Evolutionary conservation across 2,113 vertebrate species (phyloP).

Genomic region (Ellobius talpinus): DNA sequence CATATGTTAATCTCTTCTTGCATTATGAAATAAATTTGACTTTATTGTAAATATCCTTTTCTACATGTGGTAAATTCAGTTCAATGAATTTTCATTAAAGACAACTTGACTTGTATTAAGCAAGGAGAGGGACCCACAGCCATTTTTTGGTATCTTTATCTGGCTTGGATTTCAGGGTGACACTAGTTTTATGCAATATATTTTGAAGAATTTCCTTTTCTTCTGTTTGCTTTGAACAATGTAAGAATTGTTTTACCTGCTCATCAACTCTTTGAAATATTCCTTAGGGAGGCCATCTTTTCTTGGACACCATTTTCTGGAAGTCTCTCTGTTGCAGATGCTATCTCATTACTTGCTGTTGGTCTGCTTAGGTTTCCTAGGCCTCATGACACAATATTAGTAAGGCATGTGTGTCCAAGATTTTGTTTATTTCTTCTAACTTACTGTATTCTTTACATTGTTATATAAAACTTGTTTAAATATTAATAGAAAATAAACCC

Average conservation of each 20-base stretch:
- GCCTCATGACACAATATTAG: not conserved
- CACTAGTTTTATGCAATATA: not conserved
- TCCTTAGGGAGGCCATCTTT: not conserved
- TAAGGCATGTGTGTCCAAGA: not conserved
- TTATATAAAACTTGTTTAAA: not conserved
- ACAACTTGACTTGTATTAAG: not conserved
- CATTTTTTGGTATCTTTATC: not conserved
- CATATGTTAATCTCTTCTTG: not conserved
- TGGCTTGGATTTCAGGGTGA: not conserved
- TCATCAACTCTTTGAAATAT: not conserved
- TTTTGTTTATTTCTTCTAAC: not conserved
- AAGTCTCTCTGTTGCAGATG: not conserved
- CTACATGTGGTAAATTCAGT: not conserved
- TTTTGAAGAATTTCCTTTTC: not conserved
- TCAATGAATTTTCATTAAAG: not conserved
- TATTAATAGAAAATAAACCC: not conserved
- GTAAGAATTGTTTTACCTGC: not conserved
- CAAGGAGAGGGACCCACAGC: not conserved
- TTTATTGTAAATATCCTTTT: not conserved
- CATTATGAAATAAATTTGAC: not conserved
- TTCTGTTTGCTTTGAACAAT: not conserved
- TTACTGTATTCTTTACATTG: not conserved
- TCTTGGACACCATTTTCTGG: not conserved
- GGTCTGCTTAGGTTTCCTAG: not conserved
- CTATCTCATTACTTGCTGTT: not conserved